Evolutionary conservation across 2,113 vertebrate genomes (phyloP).

Genomic region (Trematocara zebra): DNA sequence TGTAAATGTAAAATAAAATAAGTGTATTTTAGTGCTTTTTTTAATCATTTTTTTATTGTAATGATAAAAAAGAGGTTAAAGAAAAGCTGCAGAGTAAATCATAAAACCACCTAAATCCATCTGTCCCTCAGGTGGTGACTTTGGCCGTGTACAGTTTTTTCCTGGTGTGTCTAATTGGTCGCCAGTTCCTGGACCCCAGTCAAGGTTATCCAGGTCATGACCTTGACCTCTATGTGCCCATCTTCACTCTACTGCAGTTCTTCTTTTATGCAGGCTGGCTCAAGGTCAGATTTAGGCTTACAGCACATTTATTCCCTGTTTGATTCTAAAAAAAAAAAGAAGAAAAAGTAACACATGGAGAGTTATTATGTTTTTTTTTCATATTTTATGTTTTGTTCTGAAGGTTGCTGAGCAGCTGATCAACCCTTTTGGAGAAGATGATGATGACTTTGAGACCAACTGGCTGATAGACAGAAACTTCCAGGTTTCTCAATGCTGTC

Average conservation of each 20-base stretch:
- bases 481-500: constrained; percentile 70
- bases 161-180: constrained; percentile 87
- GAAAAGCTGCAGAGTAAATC: neutral
- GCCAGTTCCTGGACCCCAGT: constrained; percentile 87
- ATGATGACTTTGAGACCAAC: constrained; percentile 92
- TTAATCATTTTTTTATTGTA: rapidly evolving
- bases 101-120: rapidly evolving
- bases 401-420: constrained; percentile 91
- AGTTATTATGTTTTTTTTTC: neutral
- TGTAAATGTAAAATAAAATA: neutral
- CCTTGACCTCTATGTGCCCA: constrained; percentile 85
- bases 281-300: constrained; percentile 73
- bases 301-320: neutral
- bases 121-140: constrained; percentile 81
- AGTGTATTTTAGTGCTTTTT: neutral
- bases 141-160: constrained; percentile 94
- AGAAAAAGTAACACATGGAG: neutral
- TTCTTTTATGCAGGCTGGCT: constrained; percentile 95
- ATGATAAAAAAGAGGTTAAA: neutral
- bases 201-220: constrained; percentile 85
- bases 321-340: neutral
- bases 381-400: neutral
- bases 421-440: constrained; percentile 92
- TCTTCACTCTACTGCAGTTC: constrained; percentile 94
- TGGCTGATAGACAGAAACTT: constrained; percentile 90